These are phyloP conservation scores for Hepsetus odoe DNA, from an alignment of 2,113 vertebrate species.

Conservation along the genomic window DNA sequence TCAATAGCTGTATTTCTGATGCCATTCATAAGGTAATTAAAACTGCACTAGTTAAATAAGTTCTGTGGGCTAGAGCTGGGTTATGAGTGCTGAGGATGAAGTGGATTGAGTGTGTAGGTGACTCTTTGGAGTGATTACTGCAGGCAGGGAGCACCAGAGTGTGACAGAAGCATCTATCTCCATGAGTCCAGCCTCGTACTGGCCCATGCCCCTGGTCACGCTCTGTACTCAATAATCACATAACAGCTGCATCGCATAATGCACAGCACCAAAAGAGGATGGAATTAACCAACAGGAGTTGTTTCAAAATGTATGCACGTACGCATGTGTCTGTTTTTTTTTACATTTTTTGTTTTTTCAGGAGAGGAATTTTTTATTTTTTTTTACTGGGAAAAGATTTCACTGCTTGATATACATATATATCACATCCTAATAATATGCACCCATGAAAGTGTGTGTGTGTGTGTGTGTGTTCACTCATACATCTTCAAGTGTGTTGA, in stretches of 20 bases:
- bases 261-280: constrained; percentile 27
- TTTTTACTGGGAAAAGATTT: no score
- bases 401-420: no score
- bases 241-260: constrained; percentile 41
- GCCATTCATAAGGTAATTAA: constrained; percentile 35
- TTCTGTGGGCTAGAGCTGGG: constrained; percentile 17
- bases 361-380: no score
- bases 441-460: no score
- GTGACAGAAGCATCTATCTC: constrained; percentile 44
- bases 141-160: constrained; percentile 30
- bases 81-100: constrained; percentile 29
- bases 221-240: constrained; percentile 36
- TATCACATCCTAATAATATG: no score
- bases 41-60: constrained; percentile 23
- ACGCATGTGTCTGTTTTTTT: not conserved
- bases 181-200: constrained; percentile 25
- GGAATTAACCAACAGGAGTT: constrained; percentile 22
- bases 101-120: constrained; percentile 16
- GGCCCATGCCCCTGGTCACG: constrained; percentile 12
- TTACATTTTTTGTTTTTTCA: not conserved
- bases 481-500: not conserved
- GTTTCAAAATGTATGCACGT: constrained; percentile 21
- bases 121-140: constrained; percentile 39
- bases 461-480: not conserved
- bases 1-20: constrained; percentile 9